phyloP scores from a whole-genome alignment of 2,113 vertebrate species.

The Tor tambroides region DNA sequence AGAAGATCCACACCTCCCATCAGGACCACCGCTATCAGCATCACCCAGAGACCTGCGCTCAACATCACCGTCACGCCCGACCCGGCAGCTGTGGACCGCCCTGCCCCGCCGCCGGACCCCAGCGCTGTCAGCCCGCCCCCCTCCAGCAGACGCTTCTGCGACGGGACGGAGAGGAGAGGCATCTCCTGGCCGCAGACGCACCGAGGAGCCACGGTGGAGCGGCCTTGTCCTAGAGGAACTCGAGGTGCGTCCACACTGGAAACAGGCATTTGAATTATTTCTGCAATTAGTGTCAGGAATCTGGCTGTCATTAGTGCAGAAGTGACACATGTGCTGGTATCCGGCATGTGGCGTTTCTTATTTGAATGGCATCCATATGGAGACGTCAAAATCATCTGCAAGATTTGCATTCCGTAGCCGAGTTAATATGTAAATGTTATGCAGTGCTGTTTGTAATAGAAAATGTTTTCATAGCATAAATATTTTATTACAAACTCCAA shows the following conservation, averaged over 20 bases:
- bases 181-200: conserved; percentile 97
- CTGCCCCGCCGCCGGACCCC: conserved; percentile 81
- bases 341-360: not conserved
- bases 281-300: not conserved
- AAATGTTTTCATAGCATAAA: not conserved
- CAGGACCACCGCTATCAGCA: conserved; percentile 77
- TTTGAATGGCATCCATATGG: not conserved
- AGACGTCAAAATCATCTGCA: not conserved
- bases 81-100: conserved; percentile 79
- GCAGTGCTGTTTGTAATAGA: not conserved
- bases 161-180: conserved; percentile 81
- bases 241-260: conserved; percentile 77
- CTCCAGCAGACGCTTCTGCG: conserved; percentile 91
- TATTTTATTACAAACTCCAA: not conserved
- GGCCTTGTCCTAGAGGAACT: conserved; percentile 96
- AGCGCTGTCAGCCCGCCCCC: conserved; percentile 84
- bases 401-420: not conserved
- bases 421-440: not conserved
- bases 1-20: conserved; percentile 81
- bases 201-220: conserved; percentile 89
- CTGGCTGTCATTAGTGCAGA: not conserved
- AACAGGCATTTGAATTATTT: not conserved
- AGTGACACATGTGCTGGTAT: not conserved
- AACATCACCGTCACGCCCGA: conserved; percentile 79
- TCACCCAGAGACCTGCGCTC: conserved; percentile 76